Base-by-base conservation (phyloP, 2,888 invertebrate genomes). In the Xestia ashworthii region DNA sequence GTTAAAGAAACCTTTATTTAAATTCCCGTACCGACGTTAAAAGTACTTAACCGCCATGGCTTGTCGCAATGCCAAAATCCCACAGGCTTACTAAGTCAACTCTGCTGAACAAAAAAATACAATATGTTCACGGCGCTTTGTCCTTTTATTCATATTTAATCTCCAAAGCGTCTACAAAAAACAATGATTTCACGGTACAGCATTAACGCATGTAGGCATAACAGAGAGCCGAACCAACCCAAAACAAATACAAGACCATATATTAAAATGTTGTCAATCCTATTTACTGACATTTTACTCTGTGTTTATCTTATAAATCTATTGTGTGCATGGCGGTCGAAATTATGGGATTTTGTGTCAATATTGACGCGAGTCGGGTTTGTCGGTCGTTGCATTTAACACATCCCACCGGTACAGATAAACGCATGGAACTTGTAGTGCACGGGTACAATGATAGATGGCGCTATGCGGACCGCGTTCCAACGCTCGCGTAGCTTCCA, bases 241-340 rank as follows among this genome's bases (percentile, higher is more conserved):
- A 96, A 93, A 93, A 94, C 89, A 96, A 96, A 96, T 94, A 95
- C 87, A 92, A 93, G 94, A 92, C 95, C 95, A 95, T 96, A 95
- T 96, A 96, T 96, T 96, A 96, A 96, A 96, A 95, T 95, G 95
- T 96, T 96, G 96, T 96, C 96, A 95, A 95, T 95, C 93, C 94
- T 96, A 96, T 96, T 96, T 96, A 95, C 96, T 94, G 94, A 95
- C 96, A 95, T 96, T 96, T 96, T 96, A 96, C 96, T 95, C 94
- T 92, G 92, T 96, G 95, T 96, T 96, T 96, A 96, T 95, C 94
- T 96, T 96, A 96, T 96, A 96, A 96, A 96, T 96, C 96, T 95
- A 96, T 96, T 96, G 96, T 96, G 94, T 95, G 94, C 94, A 91
- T 91, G 95, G 95, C 96, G 96, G 95, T 95, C 95, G 94, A 95